phyloP scores from a whole-genome alignment of 1,140 invertebrate genomes.

The Drosophila rhopaloa region DNA sequence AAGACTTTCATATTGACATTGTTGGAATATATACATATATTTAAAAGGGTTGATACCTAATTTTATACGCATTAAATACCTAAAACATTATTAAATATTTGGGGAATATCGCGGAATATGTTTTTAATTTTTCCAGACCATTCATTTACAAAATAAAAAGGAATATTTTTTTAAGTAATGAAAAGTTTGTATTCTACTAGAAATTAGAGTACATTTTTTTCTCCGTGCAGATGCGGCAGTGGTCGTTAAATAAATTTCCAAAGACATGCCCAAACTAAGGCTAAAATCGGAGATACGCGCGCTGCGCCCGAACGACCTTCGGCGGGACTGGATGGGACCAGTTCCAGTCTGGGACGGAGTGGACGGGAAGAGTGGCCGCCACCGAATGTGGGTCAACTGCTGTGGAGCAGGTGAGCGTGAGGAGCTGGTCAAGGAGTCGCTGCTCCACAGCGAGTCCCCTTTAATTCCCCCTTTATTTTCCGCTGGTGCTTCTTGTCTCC shows the following conservation, averaged over 20 bases:
- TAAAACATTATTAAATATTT: too few species aligned
- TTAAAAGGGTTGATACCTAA: too few species aligned
- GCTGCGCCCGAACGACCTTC: constrained; percentile 46
- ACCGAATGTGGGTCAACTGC: constrained; percentile 74
- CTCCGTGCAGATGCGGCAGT: constrained; percentile 24
- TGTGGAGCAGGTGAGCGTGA: constrained; percentile 54
- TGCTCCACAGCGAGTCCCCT: constrained; percentile 54
- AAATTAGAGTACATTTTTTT: not conserved
- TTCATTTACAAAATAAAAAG: too few species aligned
- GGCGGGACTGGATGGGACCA: constrained; percentile 15
- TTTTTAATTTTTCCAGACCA: too few species aligned
- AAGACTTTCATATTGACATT: too few species aligned
- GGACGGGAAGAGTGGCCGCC: constrained; percentile 58
- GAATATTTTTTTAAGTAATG: too few species aligned
- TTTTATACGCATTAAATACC: too few species aligned
- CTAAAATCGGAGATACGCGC: constrained; percentile 5
- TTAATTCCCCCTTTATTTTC: constrained; percentile 25
- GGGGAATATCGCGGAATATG: too few species aligned
- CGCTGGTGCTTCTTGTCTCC: constrained; percentile 25
- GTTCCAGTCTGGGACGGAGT: not conserved
- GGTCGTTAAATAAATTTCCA: constrained; percentile 12
- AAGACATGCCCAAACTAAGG: constrained; percentile 38
- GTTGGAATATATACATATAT: too few species aligned
- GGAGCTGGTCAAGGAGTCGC: constrained; percentile 24
- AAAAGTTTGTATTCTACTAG: too few species aligned